Conservation (phyloP, 1,140 invertebrate genomes). For the Carposina sasakii region DNA sequence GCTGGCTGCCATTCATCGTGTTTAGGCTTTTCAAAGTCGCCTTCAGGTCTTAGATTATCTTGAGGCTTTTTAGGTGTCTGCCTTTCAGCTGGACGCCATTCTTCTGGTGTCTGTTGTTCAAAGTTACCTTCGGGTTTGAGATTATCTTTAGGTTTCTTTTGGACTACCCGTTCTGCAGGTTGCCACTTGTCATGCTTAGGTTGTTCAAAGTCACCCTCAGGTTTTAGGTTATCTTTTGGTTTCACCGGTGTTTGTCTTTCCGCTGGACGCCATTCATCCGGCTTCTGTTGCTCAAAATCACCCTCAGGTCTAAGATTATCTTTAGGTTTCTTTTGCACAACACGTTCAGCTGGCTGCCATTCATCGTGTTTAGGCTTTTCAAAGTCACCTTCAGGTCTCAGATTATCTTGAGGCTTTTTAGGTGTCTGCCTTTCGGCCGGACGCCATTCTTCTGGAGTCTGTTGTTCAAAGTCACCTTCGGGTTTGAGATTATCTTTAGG, state of each 20-base stretch:
- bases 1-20: slow-evolving; percentile 64
- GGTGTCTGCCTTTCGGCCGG: slow-evolving; percentile 60
- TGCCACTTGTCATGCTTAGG: slow-evolving; percentile 63
- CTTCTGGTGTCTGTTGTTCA: slow-evolving; percentile 65
- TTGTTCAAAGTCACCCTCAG: slow-evolving; percentile 77
- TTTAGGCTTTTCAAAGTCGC: slow-evolving; percentile 74
- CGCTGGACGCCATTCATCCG: slow-evolving; percentile 50
- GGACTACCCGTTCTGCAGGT: slow-evolving; percentile 72
- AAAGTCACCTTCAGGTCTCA: slow-evolving; percentile 77
- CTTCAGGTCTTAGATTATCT: slow-evolving; percentile 75
- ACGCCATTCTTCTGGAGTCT: slow-evolving; percentile 42
- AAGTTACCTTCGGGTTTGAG: slow-evolving; percentile 73
- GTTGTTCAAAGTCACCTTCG: slow-evolving; percentile 74
- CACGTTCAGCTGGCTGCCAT: slow-evolving; percentile 54
- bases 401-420: slow-evolving; percentile 71
- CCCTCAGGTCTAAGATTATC: slow-evolving; percentile 73
- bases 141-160: slow-evolving; percentile 74
- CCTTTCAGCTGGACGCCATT: slow-evolving; percentile 62
- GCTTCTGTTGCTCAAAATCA: slow-evolving; percentile 63
- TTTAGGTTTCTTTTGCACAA: slow-evolving; percentile 49
- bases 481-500: slow-evolving; percentile 72
- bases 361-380: slow-evolving; percentile 53
- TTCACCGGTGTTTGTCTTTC: slow-evolving; percentile 54
- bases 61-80: slow-evolving; percentile 54
- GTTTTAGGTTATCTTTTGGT: slow-evolving; percentile 73